Evolutionary conservation across 2,797 vertebrate species (phyloP).

Genomic region (Thunnus albacares): DNA sequence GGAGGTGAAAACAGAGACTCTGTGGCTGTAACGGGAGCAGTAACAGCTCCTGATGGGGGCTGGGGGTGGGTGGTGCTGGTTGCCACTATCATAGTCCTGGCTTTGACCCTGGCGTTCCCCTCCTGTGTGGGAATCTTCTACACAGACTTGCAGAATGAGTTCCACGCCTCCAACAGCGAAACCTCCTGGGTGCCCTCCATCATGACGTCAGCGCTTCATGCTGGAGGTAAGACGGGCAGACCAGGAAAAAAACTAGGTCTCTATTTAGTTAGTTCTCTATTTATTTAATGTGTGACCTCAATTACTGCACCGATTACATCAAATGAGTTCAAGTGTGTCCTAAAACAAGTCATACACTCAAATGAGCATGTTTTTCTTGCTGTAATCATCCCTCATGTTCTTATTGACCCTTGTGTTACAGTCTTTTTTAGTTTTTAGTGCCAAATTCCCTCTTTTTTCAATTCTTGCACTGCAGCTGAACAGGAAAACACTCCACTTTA

Average conservation of each 20-base stretch:
- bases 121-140: slow-evolving; percentile 92
- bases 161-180: slow-evolving; percentile 92
- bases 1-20: slow-evolving; percentile 9
- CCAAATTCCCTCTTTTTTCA: not conserved
- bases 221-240: slow-evolving; percentile 87
- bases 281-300: not conserved
- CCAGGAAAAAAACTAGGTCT: not conserved
- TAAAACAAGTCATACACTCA: too few species aligned
- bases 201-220: slow-evolving; percentile 91
- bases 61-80: slow-evolving; percentile 96
- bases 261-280: not conserved
- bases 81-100: slow-evolving; percentile 88
- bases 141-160: slow-evolving; percentile 92
- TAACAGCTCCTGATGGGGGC: slow-evolving; percentile 83
- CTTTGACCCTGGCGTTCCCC: slow-evolving; percentile 91
- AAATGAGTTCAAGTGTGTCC: too few species aligned
- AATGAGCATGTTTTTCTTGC: too few species aligned
- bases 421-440: too few species aligned
- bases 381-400: too few species aligned
- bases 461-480: not conserved
- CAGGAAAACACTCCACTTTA: not conserved
- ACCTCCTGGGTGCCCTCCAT: slow-evolving; percentile 97
- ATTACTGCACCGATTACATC: not conserved
- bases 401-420: too few species aligned
- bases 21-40: not conserved